Evolutionary conservation across 2,113 vertebrate species (phyloP), one percentile per base, ranked within the genome.

Genomic region (Entelurus aequoreus): DNA sequence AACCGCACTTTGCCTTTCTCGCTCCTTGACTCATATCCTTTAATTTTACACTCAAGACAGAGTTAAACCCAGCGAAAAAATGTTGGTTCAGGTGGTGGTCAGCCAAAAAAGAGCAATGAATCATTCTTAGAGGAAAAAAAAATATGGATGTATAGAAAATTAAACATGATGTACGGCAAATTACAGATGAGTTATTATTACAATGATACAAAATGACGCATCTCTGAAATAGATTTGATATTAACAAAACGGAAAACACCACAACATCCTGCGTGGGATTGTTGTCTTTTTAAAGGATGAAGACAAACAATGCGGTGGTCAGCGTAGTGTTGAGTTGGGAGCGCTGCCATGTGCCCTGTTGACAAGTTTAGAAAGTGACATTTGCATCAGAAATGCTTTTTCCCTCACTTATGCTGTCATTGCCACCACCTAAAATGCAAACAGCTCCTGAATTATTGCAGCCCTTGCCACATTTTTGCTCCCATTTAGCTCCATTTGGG

Each of bases 351-450:
- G 15, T 37, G 10, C 48, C 49, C 21, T 19, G n/a, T 37, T 36
- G 48, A 60, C 37, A 42, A 53, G 57, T 65, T 54, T 14, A 42
- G 11, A 68, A 50, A 65, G 47, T 59, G 5, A 69, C 5, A 48
- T 66, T 49, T 66, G 19, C 16, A 65, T 54, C 42, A 49, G 54
- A 62, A 62, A 52, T 68, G 52, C 57, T 59, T 28, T 59, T n/a
- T 16, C 16, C 4, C 5, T 36, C 59, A 10, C 52, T 44, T 44
- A 46, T 48, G 47, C 28, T 59, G 28, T 40, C 8, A 40, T 52
- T 53, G 10, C 42, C 12, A 68, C 48, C 4, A 61, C 49, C 16
- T 69, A 4, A 68, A 57, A 44, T 9, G 64, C 37, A 61, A 6
- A 28, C 36, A 37, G 13, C 36, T 28, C 15, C 4, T 6, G 19